Conservation (phyloP, 2,113 vertebrate species). For the Corythaeola cristata region DNA sequence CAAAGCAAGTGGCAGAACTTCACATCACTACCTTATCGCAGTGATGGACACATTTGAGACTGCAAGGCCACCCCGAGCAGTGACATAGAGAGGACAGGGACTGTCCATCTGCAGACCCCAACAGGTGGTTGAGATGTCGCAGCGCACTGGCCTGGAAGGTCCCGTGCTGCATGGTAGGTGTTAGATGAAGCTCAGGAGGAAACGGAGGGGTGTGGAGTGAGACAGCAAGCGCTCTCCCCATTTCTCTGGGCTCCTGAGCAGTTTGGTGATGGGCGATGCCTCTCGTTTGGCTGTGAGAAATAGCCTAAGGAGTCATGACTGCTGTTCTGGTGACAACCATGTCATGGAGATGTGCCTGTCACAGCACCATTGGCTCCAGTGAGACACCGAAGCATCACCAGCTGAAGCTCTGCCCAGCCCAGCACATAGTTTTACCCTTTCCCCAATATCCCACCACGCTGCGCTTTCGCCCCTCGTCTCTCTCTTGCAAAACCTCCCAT, state of each 20-base stretch:
- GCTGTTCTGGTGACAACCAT: neutral
- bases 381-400: neutral
- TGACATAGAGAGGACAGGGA: neutral
- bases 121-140: accelerated
- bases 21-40: accelerated
- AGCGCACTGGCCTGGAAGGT: neutral
- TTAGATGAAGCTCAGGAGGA: neutral
- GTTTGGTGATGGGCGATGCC: neutral
- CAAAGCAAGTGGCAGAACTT: neutral
- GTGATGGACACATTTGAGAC: neutral
- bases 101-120: neutral
- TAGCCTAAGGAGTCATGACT: neutral
- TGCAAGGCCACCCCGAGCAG: neutral
- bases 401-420: neutral
- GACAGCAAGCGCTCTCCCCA: neutral
- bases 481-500: neutral
- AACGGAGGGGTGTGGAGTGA: neutral
- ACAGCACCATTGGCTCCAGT: neutral
- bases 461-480: neutral
- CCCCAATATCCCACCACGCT: neutral
- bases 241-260: neutral
- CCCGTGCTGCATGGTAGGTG: neutral
- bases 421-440: neutral
- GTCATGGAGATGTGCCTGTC: neutral
- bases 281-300: neutral